phyloP scores from a whole-genome alignment of 2,797 vertebrate genomes.

The Cuniculus paca region DNA sequence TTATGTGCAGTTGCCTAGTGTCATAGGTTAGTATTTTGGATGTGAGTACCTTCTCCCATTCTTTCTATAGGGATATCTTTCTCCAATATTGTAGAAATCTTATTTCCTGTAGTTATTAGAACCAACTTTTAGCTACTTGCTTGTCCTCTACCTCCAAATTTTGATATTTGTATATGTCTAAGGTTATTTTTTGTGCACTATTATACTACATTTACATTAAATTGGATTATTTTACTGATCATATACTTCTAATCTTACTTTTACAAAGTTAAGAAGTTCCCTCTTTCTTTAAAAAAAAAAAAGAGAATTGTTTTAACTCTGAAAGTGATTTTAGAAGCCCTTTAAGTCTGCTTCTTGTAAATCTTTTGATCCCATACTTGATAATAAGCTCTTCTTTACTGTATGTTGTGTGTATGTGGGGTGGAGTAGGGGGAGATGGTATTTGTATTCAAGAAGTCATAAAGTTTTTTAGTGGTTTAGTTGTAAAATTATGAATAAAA shows the following conservation, averaged over 20 bases:
- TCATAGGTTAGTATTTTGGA: constrained; percentile 38
- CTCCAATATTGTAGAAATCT: constrained; percentile 21
- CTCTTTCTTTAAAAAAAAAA: constrained; percentile 11
- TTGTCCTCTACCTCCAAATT: background rate
- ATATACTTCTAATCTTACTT: background rate
- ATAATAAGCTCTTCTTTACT: background rate
- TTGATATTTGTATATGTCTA: background rate
- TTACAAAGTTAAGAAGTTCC: background rate
- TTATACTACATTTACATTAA: background rate
- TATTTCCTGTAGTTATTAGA: constrained; percentile 2
- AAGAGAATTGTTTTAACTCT: background rate
- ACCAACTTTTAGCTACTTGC: constrained; percentile 4
- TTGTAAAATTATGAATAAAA: constrained; percentile 59
- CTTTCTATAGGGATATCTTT: constrained; percentile 39
- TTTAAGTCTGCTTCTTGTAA: constrained; percentile 30
- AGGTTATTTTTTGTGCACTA: constrained; percentile 16
- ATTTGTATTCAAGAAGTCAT: constrained; percentile 50
- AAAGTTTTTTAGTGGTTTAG: constrained; percentile 49
- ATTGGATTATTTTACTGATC: constrained; percentile 22
- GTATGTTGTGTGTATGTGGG: background rate
- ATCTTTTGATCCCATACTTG: background rate
- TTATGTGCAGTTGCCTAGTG: background rate
- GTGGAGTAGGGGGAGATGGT: background rate
- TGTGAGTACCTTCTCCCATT: background rate
- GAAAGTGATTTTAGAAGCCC: constrained; percentile 29